Evolutionary conservation across 2,888 invertebrate species (phyloP).

Genomic region (Amphiduros pacificus): DNA sequence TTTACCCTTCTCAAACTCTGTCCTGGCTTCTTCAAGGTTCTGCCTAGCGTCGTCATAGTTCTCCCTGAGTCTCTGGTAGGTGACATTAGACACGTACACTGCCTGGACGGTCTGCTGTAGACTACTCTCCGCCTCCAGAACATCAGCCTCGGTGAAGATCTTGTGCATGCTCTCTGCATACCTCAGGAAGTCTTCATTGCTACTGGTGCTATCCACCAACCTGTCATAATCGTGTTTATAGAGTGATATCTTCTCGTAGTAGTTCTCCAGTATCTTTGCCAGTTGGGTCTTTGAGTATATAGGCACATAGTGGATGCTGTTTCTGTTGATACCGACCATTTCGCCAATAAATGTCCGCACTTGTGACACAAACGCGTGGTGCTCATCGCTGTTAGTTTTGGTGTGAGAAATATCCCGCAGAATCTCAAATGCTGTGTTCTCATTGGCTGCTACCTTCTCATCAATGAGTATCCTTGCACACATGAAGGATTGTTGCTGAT

Average conservation of each 20-base stretch:
- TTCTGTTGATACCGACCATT: neutral
- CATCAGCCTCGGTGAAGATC: neutral
- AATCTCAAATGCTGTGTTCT: neutral
- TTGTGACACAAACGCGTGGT: neutral
- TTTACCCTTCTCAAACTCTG: too few species aligned
- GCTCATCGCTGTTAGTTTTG: neutral
- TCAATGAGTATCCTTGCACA: slow-evolving; percentile 7
- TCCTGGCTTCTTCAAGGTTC: neutral
- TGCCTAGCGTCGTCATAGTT: neutral
- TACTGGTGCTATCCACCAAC: neutral
- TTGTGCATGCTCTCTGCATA: neutral
- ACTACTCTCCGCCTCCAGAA: too few species aligned
- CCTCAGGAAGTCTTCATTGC: neutral
- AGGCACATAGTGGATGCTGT: slow-evolving; percentile 5
- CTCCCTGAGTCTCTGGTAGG: neutral
- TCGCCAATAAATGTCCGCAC: neutral
- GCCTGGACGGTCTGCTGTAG: too few species aligned
- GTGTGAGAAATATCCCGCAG: neutral
- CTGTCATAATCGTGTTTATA: neutral
- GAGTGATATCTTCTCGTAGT: neutral
- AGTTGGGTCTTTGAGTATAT: slow-evolving; percentile 11
- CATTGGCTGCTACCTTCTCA: neutral
- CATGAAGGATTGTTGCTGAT: slow-evolving; percentile 1
- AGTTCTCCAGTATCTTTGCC: slow-evolving; percentile 3
- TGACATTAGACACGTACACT: neutral